Conservation (phyloP, 2,888 invertebrate species). For the Coenonympha arcania region DNA sequence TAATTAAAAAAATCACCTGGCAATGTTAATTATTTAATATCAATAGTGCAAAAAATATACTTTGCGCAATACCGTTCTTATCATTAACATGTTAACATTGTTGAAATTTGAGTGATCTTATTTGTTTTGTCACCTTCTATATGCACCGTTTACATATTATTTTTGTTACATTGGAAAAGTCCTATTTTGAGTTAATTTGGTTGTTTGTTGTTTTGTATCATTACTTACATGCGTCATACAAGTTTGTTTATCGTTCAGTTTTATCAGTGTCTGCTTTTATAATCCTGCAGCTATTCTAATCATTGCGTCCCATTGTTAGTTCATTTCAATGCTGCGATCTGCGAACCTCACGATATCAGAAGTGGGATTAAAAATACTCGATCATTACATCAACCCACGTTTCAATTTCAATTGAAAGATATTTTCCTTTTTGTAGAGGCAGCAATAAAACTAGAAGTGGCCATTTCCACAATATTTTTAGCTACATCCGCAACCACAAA, state of each 20-base stretch:
- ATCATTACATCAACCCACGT: not conserved
- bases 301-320: not conserved
- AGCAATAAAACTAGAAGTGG: not conserved
- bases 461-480: conserved; percentile 1
- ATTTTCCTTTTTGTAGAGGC: not conserved
- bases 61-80: conserved; percentile 3
- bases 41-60: not conserved
- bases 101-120: not conserved
- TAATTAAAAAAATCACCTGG: not conserved
- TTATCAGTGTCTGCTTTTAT: not conserved
- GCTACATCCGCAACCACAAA: conserved; percentile 4
- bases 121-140: no score
- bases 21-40: not conserved
- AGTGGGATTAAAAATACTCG: no score
- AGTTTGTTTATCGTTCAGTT: not conserved
- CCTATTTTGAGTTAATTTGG: not conserved
- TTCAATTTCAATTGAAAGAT: not conserved
- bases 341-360: no score
- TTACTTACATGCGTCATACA: not conserved
- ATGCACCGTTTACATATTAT: no score
- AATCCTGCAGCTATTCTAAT: not conserved
- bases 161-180: no score
- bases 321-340: not conserved
- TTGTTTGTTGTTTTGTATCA: not conserved
- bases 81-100: not conserved